These are phyloP conservation scores for Acholoe squamosa DNA, from an alignment of 2,888 invertebrate species.

Conservation along the genomic window DNA sequence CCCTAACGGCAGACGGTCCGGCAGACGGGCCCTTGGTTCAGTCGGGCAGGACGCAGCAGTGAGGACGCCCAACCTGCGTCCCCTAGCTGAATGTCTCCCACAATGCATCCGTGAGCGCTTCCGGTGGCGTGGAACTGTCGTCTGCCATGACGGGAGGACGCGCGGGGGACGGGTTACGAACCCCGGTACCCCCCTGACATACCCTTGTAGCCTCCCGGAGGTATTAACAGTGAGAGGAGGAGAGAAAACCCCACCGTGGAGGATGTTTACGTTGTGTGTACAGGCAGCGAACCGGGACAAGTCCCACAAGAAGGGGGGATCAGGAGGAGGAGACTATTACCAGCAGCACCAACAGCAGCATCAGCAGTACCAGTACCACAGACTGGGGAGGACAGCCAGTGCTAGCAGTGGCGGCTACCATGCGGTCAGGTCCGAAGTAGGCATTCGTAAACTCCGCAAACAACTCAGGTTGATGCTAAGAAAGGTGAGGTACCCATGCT, in stretches of 20 bases:
- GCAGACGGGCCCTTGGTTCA: background rate
- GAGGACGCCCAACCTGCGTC: too few relatives aligned
- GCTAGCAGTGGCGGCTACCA: background rate
- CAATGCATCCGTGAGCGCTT: too few relatives aligned
- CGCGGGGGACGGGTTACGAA: too few relatives aligned
- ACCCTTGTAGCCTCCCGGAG: too few relatives aligned
- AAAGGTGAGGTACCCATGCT: constrained; percentile 14
- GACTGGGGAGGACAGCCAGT: background rate
- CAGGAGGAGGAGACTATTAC: too few relatives aligned
- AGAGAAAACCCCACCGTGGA: background rate
- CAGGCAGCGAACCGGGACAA: constrained; percentile 47
- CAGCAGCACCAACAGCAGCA: background rate
- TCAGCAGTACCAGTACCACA: background rate
- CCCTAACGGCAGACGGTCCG: background rate
- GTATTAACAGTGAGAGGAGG: background rate
- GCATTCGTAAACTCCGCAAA: background rate
- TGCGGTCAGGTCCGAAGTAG: background rate
- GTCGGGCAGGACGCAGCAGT: background rate
- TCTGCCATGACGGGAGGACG: too few relatives aligned
- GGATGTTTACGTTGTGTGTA: constrained; percentile 59
- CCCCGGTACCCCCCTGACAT: too few relatives aligned
- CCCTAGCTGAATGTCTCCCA: too few relatives aligned
- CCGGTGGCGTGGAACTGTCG: too few relatives aligned
- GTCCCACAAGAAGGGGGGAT: background rate
- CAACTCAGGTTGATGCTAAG: constrained; percentile 45